Evolutionary conservation across 2,113 vertebrate species (phyloP).

Genomic region (Clarias macrocephalus): DNA sequence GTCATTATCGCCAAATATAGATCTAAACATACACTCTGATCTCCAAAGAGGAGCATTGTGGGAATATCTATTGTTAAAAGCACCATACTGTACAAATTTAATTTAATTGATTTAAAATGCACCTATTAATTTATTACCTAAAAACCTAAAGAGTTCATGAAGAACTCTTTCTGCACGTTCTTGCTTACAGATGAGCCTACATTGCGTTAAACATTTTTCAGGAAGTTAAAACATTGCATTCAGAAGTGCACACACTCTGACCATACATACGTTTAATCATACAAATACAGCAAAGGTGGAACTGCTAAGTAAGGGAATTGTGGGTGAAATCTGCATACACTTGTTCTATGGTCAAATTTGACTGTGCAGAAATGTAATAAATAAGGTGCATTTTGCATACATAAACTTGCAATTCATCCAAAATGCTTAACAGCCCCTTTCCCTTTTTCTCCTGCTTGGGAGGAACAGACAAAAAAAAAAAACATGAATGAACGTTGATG

Average conservation of each 20-base stretch:
- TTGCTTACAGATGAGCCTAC: neutral
- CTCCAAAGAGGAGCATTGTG: no score
- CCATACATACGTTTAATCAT: neutral
- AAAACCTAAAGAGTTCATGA: neutral
- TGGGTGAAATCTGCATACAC: neutral
- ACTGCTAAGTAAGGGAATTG: neutral
- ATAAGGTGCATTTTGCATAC: neutral
- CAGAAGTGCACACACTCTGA: neutral
- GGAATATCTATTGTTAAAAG: no score
- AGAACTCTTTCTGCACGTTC: neutral
- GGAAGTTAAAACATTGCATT: neutral
- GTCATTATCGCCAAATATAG: no score
- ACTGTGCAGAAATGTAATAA: neutral
- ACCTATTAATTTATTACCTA: neutral
- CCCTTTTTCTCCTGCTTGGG: neutral
- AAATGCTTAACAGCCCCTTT: conserved; percentile 6
- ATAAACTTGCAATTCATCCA: neutral
- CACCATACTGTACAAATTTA: no score
- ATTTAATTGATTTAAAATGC: neutral
- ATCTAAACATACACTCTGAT: no score
- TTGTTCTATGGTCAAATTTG: neutral
- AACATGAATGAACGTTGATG: neutral
- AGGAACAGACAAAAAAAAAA: neutral
- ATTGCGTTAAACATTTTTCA: neutral
- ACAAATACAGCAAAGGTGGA: neutral